These are phyloP conservation scores for Oryzias woworae DNA, from an alignment of 2,113 vertebrate species.

Conservation along the genomic window DNA sequence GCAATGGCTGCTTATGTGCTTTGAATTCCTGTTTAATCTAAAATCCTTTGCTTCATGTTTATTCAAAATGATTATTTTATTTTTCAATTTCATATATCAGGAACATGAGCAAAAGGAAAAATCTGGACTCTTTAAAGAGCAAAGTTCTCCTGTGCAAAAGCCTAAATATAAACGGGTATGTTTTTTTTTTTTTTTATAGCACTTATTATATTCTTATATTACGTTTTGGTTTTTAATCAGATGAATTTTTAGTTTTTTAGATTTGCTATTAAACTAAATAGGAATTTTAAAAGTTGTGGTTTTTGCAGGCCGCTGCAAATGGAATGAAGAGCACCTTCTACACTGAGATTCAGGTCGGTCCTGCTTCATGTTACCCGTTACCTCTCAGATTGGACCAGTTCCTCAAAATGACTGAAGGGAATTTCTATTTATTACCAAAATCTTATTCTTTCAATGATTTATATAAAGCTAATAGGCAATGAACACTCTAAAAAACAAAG, in stretches of 20 bases:
- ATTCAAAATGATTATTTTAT: no score
- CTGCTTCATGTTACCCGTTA: not conserved
- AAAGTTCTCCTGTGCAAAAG: slow-evolving; percentile 20
- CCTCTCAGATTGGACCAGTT: not conserved
- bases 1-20: no score
- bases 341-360: slow-evolving; percentile 37
- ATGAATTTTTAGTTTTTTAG: not conserved
- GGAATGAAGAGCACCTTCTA: slow-evolving; percentile 47
- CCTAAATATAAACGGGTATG: slow-evolving; percentile 53
- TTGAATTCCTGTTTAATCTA: no score
- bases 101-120: slow-evolving; percentile 42
- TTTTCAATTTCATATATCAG: slow-evolving; percentile 21
- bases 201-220: not conserved
- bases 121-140: slow-evolving; percentile 24
- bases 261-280: no score
- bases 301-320: slow-evolving; percentile 38
- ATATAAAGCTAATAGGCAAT: no score
- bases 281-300: not conserved
- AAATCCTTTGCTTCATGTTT: no score
- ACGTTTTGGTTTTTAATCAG: not conserved
- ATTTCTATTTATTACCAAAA: no score
- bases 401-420: no score
- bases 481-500: not conserved
- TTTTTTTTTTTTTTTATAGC: not conserved
- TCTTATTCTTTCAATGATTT: no score